phyloP scores from a whole-genome alignment of 2,888 invertebrate species.

The Acrocera orbiculus region DNA sequence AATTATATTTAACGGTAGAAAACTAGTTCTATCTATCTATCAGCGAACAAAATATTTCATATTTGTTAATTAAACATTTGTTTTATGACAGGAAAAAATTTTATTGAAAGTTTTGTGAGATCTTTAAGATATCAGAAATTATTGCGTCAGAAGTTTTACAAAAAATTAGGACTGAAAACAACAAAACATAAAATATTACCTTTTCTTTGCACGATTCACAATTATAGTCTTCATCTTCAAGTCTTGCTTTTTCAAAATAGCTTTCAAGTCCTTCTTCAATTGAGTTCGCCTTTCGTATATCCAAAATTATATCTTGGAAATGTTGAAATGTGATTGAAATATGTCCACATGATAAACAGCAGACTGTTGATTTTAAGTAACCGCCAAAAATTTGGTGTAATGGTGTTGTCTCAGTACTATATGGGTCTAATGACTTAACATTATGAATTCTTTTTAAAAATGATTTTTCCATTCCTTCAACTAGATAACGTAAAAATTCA shows the following conservation, averaged over 20 bases:
- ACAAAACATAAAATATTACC: conserved; percentile 34
- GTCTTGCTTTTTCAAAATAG: conserved; percentile 76
- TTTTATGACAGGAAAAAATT: too few relatives aligned
- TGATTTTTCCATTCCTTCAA: conserved; percentile 88
- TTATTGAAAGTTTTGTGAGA: too few relatives aligned
- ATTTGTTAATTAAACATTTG: too few relatives aligned
- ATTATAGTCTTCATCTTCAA: conserved; percentile 85
- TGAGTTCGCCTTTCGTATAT: conserved; percentile 71
- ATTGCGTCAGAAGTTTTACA: too few relatives aligned
- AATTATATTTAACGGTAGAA: too few relatives aligned
- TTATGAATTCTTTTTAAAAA: conserved; percentile 58
- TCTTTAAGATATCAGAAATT: too few relatives aligned
- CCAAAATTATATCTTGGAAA: conserved; percentile 83
- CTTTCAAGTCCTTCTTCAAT: conserved; percentile 77
- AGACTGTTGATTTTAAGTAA: conserved; percentile 82
- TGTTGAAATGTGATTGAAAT: conserved; percentile 93
- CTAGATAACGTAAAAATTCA: conserved; percentile 83
- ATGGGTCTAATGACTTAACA: conserved; percentile 61
- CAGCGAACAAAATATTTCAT: too few relatives aligned
- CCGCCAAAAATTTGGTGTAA: conserved; percentile 91
- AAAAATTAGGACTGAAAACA: too few relatives aligned
- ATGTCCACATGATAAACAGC: conserved; percentile 74
- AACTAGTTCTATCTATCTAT: too few relatives aligned
- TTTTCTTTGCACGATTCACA: conserved; percentile 88
- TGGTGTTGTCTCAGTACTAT: conserved; percentile 89